Conservation (phyloP, 2,797 vertebrate genomes). For the Lepilemur ruficaudatus region DNA sequence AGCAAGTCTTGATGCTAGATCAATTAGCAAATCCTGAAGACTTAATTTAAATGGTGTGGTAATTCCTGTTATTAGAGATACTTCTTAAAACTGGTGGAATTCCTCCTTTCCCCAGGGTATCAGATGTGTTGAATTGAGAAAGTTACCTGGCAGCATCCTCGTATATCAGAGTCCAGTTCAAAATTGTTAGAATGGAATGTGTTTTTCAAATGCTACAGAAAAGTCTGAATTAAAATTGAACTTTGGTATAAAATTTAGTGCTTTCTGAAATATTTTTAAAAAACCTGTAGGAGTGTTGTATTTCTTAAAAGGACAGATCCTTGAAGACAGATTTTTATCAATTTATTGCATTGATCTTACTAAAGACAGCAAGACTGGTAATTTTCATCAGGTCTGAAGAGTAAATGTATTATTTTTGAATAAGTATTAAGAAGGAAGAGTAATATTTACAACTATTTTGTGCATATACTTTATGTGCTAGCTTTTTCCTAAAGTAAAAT, state of each 20-base stretch:
- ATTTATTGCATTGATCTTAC: constrained; percentile 26
- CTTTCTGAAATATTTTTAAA: constrained; percentile 48
- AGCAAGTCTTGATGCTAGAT: constrained; percentile 29
- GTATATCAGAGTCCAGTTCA: neutral
- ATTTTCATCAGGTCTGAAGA: constrained; percentile 38
- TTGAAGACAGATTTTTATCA: constrained; percentile 35
- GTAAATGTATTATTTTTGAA: constrained; percentile 76
- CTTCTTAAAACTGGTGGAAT: constrained; percentile 33
- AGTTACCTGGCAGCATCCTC: constrained; percentile 3
- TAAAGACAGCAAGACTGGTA: constrained; percentile 39
- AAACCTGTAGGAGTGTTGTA: neutral
- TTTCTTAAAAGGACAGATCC: neutral
- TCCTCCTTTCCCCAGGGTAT: neutral
- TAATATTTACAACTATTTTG: constrained; percentile 75
- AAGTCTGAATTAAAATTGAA: constrained; percentile 36
- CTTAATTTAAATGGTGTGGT: constrained; percentile 53
- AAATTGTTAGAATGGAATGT: constrained; percentile 16
- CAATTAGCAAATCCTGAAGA: constrained; percentile 58
- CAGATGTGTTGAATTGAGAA: neutral
- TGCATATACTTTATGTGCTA: constrained; percentile 54
- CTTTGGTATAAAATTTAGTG: neutral
- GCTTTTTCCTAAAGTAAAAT: constrained; percentile 64
- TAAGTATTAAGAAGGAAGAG: constrained; percentile 76
- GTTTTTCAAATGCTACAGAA: constrained; percentile 20
- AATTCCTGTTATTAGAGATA: constrained; percentile 54